Evolutionary conservation across 2,888 invertebrate species (phyloP).

Genomic region (Darwinula stevensoni): DNA sequence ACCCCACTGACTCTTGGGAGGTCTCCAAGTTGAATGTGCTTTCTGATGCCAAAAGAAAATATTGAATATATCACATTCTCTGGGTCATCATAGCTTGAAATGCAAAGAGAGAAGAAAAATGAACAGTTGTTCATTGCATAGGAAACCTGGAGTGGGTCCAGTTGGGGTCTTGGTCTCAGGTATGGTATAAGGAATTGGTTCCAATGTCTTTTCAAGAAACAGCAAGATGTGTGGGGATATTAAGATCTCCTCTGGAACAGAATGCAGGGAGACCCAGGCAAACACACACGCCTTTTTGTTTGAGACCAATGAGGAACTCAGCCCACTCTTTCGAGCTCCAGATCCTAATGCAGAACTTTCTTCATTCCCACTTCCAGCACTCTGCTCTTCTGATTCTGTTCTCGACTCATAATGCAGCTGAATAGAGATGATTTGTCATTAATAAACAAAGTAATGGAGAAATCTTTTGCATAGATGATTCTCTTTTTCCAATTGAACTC

Average conservation of each 20-base stretch:
- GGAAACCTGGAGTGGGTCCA: too few species aligned
- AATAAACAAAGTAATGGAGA: neutral
- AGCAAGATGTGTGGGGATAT: conserved; percentile 89
- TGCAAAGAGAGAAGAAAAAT: too few species aligned
- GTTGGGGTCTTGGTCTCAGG: too few species aligned
- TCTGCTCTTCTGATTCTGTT: neutral
- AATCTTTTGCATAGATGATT: neutral
- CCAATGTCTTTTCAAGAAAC: conserved; percentile 84
- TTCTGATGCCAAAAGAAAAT: neutral
- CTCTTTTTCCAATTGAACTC: neutral
- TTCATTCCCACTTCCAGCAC: conserved; percentile 1
- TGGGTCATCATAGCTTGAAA: too few species aligned
- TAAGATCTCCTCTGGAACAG: conserved; percentile 88
- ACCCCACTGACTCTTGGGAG: too few species aligned
- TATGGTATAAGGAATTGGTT: too few species aligned
- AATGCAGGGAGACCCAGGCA: conserved; percentile 85
- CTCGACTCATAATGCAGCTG: neutral
- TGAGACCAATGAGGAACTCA: conserved; percentile 13
- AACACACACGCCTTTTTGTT: conserved; percentile 66
- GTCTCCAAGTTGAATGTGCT: conserved; percentile 12
- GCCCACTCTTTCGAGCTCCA: neutral
- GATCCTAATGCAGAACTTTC: conserved; percentile 1
- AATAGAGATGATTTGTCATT: too few species aligned
- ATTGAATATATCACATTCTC: neutral
- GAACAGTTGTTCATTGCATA: too few species aligned